Conservation (phyloP, 2,888 invertebrate genomes). For the Spialia ferax region DNA sequence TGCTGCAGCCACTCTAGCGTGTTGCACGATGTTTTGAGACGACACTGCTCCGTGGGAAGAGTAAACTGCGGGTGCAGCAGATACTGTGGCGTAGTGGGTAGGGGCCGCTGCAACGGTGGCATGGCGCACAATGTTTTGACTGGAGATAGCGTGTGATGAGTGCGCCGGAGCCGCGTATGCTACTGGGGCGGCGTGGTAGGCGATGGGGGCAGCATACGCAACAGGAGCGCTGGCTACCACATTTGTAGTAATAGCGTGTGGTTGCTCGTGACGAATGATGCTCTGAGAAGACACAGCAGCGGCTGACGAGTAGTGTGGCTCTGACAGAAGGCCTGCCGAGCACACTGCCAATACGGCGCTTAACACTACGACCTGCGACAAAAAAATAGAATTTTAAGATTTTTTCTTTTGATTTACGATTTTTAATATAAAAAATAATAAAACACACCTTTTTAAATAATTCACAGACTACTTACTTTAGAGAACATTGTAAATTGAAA, state of each 20-base stretch:
- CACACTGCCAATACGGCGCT: slow-evolving; percentile 75
- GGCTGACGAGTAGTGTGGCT: slow-evolving; percentile 70
- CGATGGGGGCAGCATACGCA: slow-evolving; percentile 48
- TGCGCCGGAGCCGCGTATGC: slow-evolving; percentile 50
- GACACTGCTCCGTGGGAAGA: slow-evolving; percentile 25
- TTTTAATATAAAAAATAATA: no score
- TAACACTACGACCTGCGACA: slow-evolving; percentile 66
- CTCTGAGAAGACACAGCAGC: no score
- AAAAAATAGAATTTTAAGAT: not conserved
- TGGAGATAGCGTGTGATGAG: slow-evolving; percentile 35
- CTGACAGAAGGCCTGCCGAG: slow-evolving; percentile 67
- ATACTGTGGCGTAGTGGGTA: slow-evolving; percentile 50
- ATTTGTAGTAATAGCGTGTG: slow-evolving; percentile 44
- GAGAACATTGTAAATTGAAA: slow-evolving; percentile 34
- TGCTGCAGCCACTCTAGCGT: no score
- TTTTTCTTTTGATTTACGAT: not conserved
- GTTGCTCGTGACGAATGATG: no score
- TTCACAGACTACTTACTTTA: slow-evolving; percentile 36
- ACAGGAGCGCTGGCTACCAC: slow-evolving; percentile 45
- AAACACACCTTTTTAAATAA: not conserved
- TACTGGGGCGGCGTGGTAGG: slow-evolving; percentile 43
- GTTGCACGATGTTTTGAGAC: slow-evolving; percentile 24
- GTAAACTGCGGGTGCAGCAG: slow-evolving; percentile 50
- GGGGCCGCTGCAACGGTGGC: slow-evolving; percentile 55
- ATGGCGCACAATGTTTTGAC: slow-evolving; percentile 51